Conservation (phyloP, 1,140 invertebrate species). For the Drosophila seguyi region DNA sequence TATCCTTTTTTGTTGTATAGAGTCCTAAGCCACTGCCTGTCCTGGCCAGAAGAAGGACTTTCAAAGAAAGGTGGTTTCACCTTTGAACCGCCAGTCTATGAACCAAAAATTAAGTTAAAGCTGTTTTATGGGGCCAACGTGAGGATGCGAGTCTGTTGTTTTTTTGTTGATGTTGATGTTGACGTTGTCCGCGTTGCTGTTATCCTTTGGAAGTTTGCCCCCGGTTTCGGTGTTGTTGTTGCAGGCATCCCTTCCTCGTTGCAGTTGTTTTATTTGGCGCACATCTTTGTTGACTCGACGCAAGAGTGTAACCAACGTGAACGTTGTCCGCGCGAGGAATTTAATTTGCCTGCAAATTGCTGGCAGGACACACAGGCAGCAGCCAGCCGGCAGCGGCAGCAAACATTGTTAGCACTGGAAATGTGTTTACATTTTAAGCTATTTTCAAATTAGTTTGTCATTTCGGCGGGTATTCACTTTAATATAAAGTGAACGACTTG, state of each 20-base stretch:
- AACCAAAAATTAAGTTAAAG: constrained; percentile 56
- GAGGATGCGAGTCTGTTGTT: constrained; percentile 9
- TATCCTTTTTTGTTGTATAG: background rate
- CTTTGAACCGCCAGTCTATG: background rate
- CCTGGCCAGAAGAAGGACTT: constrained; percentile 3
- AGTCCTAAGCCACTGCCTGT: constrained; percentile 10
- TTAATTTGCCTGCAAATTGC: constrained; percentile 67
- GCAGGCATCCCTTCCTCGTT: constrained; percentile 26
- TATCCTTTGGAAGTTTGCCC: constrained; percentile 45
- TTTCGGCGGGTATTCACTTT: constrained; percentile 12
- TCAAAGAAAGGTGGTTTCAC: constrained; percentile 11
- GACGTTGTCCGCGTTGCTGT: constrained; percentile 29
- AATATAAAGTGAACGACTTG: constrained; percentile 3
- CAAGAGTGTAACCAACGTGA: constrained; percentile 61
- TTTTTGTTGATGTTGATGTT: constrained; percentile 23
- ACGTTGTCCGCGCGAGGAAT: constrained; percentile 60
- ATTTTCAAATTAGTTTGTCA: constrained; percentile 73
- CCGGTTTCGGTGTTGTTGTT: constrained; percentile 33
- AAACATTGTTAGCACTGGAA: constrained; percentile 58
- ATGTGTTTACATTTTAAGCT: constrained; percentile 59
- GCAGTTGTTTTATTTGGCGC: constrained; percentile 64
- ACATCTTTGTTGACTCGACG: constrained; percentile 76
- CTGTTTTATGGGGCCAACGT: constrained; percentile 66
- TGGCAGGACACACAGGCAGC: constrained; percentile 23
- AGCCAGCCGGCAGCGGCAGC: constrained; percentile 3